Evolutionary conservation across 1,140 invertebrate genomes (phyloP), one percentile per base, ranked within the genome.

Genomic region (Leptinotarsa defecta): DNA sequence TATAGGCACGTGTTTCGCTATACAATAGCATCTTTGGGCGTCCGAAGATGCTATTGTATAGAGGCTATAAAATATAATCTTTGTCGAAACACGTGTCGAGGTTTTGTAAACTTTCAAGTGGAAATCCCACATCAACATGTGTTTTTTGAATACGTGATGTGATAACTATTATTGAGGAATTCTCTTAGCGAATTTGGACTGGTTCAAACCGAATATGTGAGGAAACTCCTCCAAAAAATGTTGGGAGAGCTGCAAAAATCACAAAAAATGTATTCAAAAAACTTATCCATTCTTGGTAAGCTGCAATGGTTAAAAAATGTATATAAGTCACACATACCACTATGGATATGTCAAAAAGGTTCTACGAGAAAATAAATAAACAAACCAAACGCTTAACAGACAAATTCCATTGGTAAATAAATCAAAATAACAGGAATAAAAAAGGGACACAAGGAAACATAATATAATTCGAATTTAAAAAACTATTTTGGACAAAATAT

Each of bases 251-350:
- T 85, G 83, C 77, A 84, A 83, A 81, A 85, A 83, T 71, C 71
- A 79, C 75, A 82, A 83, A 84, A 83, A 61, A 81, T 83, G 81
- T 77, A 80, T 79, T 82, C 81, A 85, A 85, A 85, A 34, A 84
- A 86, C 22, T n/a, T 70, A 83, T 81, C 84, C 52, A 68, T 81
- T 82, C 74, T 78, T 76, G 84, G 80, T 77, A 76, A 81, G 84
- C 84, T 85, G 84, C 83, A 85, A 85, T 85, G 82, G 83, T 84
- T 79, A 79, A 84, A 84, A 85, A 82, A 83, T 76, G 78, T 72
- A 74, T 78, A 80, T 78, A 80, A 82, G 79, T 84, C 81, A 82
- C 80, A 84, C 84, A 85, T 85, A 85, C 79, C 84, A 81, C 83
- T 75, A 76, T 61, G 81, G 84, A 83, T 84, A 85, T 85, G 83